phyloP scores from a whole-genome alignment of 2,113 vertebrate genomes.

The Lethenteron camtschaticum region DNA sequence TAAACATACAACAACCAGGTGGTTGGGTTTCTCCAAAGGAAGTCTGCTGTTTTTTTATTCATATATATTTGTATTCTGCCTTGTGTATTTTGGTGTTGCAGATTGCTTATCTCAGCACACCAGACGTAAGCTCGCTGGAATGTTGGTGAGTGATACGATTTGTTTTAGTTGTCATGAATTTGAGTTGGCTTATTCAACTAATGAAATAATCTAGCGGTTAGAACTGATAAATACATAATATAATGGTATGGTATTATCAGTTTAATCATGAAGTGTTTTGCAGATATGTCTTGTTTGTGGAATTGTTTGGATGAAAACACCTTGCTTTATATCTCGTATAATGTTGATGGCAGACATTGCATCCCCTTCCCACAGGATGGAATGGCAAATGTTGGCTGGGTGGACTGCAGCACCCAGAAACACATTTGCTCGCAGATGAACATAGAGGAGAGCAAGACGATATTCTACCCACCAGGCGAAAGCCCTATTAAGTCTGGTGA shows the following conservation, averaged over 20 bases:
- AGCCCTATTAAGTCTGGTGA: not conserved
- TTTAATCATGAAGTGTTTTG: no score
- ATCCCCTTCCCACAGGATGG: conserved; percentile 34
- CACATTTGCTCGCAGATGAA: conserved; percentile 65
- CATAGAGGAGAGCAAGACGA: conserved; percentile 45
- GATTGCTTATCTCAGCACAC: conserved; percentile 66
- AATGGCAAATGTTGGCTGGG: conserved; percentile 73
- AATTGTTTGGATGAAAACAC: not conserved
- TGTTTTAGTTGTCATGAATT: not conserved
- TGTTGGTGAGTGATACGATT: conserved; percentile 50
- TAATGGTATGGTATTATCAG: no score
- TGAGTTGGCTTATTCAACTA: not conserved
- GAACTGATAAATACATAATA: no score
- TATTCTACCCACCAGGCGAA: conserved; percentile 63
- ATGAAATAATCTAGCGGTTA: no score
- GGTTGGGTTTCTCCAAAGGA: no score
- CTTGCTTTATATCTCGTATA: not conserved
- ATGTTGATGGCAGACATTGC: not conserved
- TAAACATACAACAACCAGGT: no score
- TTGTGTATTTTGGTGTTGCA: conserved; percentile 17
- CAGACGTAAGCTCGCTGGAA: conserved; percentile 61
- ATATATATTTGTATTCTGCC: no score
- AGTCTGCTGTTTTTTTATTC: no score
- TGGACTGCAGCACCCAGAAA: conserved; percentile 52
- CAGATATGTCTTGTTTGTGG: not conserved